phyloP scores from a whole-genome alignment of 2,797 vertebrate species.

The Xerus rutilus region DNA sequence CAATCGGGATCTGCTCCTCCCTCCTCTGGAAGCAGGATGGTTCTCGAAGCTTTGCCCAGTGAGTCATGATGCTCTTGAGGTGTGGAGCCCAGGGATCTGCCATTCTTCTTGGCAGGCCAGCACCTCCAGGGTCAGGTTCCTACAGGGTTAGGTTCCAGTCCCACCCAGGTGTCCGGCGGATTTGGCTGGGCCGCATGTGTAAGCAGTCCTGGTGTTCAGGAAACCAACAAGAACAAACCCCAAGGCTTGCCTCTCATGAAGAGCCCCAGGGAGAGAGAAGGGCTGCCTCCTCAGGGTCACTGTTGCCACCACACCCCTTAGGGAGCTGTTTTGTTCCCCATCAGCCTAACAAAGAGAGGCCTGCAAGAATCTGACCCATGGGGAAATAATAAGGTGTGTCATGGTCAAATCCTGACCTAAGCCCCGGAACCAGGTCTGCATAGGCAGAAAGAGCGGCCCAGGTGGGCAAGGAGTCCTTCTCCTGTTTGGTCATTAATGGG shows the following conservation, averaged over 20 bases:
- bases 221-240: too few species aligned
- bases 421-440: not conserved
- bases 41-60: not conserved
- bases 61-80: not conserved
- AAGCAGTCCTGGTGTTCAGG: not conserved
- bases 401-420: not conserved
- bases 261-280: not conserved
- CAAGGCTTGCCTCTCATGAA: not conserved
- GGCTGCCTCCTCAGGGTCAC: too few species aligned
- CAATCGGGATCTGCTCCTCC: not conserved
- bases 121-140: not conserved
- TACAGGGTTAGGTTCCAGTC: not conserved
- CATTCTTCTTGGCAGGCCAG: not conserved
- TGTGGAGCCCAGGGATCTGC: too few species aligned
- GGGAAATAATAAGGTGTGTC: not conserved
- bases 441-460: not conserved
- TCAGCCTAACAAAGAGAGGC: not conserved
- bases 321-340: not conserved
- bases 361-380: not conserved
- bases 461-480: not conserved
- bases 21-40: not conserved
- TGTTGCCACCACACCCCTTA: fast-evolving
- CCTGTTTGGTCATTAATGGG: not conserved
- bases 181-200: not conserved
- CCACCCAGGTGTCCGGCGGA: fast-evolving